Evolutionary conservation across 2,888 invertebrate species (phyloP).

Genomic region (Lymantria dispar): DNA sequence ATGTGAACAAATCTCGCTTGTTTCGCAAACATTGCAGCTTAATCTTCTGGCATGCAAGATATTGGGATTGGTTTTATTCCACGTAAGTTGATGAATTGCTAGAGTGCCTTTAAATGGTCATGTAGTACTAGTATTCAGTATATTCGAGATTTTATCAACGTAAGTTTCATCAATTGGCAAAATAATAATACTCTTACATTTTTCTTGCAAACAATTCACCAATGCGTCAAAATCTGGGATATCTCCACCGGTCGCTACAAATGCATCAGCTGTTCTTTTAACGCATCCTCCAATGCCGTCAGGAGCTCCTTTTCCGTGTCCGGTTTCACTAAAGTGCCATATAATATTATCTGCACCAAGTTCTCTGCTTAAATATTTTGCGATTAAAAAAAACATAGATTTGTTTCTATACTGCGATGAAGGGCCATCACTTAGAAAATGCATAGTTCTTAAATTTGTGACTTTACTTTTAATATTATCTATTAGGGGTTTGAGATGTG

Average conservation of each 20-base stretch:
- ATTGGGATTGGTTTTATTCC: conserved; percentile 5
- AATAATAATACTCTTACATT: conserved; percentile 12
- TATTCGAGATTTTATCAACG: conserved; percentile 7
- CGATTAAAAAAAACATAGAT: conserved; percentile 16
- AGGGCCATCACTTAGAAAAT: conserved; percentile 16
- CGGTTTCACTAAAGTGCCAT: background rate
- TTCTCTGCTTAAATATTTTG: conserved; percentile 8
- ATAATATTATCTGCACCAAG: conserved; percentile 10
- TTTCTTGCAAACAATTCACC: conserved; percentile 12
- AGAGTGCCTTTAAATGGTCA: conserved; percentile 13
- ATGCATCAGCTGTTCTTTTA: conserved; percentile 9
- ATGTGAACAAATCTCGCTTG: conserved; percentile 7
- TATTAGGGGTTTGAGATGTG: conserved; percentile 15
- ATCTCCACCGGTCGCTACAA: conserved; percentile 10
- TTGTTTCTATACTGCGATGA: conserved; percentile 13
- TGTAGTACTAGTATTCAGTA: conserved; percentile 4
- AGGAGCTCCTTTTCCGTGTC: conserved; percentile 5
- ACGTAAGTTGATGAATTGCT: conserved; percentile 11
- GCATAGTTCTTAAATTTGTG: conserved; percentile 11
- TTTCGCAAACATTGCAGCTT: conserved; percentile 7
- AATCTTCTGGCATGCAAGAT: conserved; percentile 9
- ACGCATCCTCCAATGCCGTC: conserved; percentile 16
- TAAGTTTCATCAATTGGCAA: conserved; percentile 6
- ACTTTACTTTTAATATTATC: conserved; percentile 11
- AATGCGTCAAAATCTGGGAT: conserved; percentile 8